Conservation (phyloP, 2,888 invertebrate genomes). For the Tetranychus piercei region DNA sequence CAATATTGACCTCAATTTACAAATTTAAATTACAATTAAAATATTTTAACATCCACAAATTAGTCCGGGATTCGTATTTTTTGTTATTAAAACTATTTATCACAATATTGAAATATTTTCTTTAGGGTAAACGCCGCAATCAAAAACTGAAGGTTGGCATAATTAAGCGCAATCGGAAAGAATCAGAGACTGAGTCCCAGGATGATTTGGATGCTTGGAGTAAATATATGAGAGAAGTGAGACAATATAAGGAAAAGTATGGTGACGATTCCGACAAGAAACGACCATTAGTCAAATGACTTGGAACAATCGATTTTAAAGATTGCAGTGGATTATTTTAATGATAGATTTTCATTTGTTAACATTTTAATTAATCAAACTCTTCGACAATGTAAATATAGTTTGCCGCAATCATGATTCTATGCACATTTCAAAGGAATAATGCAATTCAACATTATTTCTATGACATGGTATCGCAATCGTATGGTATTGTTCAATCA, state of each 20-base stretch:
- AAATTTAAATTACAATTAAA: background rate
- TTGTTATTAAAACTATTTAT: background rate
- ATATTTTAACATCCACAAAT: background rate
- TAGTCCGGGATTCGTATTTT: background rate
- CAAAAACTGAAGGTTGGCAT: conserved; percentile 19
- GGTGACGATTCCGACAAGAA: conserved; percentile 76
- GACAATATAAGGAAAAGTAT: conserved; percentile 72
- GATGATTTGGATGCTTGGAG: conserved; percentile 56
- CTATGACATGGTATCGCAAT: too few relatives aligned
- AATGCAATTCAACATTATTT: too few relatives aligned
- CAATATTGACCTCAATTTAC: background rate
- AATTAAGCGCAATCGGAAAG: conserved; percentile 15
- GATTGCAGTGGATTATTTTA: background rate
- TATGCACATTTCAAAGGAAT: too few relatives aligned
- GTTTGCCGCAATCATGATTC: too few relatives aligned
- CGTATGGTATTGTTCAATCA: too few relatives aligned
- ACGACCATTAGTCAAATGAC: conserved; percentile 67
- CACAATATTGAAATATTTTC: background rate
- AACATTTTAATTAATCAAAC: too few relatives aligned
- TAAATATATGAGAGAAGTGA: conserved; percentile 77
- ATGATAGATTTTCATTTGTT: background rate
- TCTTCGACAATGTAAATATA: too few relatives aligned
- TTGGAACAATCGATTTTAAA: background rate
- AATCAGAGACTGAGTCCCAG: background rate
- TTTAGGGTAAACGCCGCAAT: conserved; percentile 15